phyloP scores from a whole-genome alignment of 2,113 vertebrate genomes.

The Thamnophis sirtalis region DNA sequence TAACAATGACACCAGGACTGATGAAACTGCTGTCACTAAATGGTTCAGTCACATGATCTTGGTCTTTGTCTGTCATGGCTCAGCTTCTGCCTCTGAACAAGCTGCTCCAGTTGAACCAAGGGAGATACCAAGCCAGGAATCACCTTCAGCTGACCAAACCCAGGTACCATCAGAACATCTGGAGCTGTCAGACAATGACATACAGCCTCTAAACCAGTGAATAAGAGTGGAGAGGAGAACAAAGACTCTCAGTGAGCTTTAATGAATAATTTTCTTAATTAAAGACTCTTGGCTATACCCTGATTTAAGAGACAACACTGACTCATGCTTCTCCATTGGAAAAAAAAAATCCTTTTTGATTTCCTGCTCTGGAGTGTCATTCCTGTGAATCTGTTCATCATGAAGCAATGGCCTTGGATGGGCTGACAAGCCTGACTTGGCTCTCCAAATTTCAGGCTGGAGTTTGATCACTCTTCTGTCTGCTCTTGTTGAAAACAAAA shows the following conservation, averaged over 20 bases:
- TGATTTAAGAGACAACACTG: neutral
- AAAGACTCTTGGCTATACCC: neutral
- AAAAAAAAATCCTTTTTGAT: neutral
- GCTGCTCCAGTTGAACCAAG: neutral
- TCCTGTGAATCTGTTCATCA: neutral
- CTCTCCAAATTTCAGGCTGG: neutral
- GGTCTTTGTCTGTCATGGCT: neutral
- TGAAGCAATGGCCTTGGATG: neutral
- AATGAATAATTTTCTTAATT: neutral
- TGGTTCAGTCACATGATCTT: neutral
- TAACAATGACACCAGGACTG: neutral
- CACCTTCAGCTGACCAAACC: neutral
- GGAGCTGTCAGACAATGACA: neutral
- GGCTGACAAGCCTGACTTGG: neutral
- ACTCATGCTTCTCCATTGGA: neutral
- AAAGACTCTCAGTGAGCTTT: neutral
- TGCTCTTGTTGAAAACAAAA: neutral
- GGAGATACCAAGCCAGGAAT: neutral
- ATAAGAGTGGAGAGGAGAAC: neutral
- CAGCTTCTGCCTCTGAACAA: neutral
- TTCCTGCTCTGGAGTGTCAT: neutral
- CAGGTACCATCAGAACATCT: neutral
- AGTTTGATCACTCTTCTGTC: neutral
- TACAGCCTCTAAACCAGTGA: neutral
- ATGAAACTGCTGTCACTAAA: neutral